phyloP scores from a whole-genome alignment of 2,797 vertebrate species.

The Syncerus caffer region DNA sequence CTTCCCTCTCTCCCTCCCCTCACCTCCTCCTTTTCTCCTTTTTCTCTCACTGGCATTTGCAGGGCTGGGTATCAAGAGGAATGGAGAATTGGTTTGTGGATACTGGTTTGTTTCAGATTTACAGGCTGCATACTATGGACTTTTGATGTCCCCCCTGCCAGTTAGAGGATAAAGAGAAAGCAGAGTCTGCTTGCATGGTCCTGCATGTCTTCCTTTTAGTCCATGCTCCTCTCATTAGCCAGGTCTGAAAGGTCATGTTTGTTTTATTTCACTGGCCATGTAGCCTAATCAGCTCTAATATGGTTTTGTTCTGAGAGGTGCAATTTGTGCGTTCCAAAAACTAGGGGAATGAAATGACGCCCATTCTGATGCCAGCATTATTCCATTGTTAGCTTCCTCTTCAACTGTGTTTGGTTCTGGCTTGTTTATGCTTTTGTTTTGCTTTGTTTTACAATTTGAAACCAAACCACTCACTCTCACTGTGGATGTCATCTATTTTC shows the following conservation, averaged over 20 bases:
- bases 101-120: neutral
- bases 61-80: neutral
- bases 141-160: conserved; percentile 61
- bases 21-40: conserved; percentile 41
- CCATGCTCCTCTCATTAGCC: conserved; percentile 49
- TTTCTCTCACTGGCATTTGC: conserved; percentile 79
- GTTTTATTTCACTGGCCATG: conserved; percentile 47
- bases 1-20: conserved; percentile 78
- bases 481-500: conserved; percentile 68
- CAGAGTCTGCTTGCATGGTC: conserved; percentile 65
- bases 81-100: neutral
- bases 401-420: conserved; percentile 21
- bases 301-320: conserved; percentile 71
- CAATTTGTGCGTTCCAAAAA: conserved; percentile 54
- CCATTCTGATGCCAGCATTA: conserved; percentile 21
- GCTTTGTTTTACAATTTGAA: conserved; percentile 48
- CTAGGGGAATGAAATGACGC: neutral
- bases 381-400: conserved; percentile 54
- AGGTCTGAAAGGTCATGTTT: conserved; percentile 35
- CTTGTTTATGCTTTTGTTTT: neutral
- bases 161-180: conserved; percentile 75
- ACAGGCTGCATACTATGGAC: neutral
- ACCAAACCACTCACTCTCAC: neutral
- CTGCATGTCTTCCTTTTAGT: conserved; percentile 53
- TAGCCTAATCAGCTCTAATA: conserved; percentile 66